A percentile compares a stretch with the other conserved stretches of the same genome.
phyloP scores from a whole-genome alignment of 2,113 vertebrate genomes.

The Rhinichthys klamathensis region DNA sequence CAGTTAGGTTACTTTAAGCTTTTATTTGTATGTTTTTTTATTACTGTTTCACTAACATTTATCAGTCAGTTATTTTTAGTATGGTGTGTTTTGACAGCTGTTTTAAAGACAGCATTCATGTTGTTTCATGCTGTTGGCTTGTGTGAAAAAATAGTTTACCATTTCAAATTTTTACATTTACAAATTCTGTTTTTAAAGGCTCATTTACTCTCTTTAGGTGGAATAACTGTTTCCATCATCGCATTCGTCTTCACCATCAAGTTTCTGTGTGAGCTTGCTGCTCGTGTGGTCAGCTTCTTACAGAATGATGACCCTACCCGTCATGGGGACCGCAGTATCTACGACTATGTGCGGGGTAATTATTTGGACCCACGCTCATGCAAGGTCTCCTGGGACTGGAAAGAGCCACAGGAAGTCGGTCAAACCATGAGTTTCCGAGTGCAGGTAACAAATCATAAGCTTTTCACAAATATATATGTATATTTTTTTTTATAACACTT shows the following conservation, averaged over 20 bases:
- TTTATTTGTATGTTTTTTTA: too few relatives aligned
- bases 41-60: too few relatives aligned
- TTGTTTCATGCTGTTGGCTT: neutral
- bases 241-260: conserved; percentile 99
- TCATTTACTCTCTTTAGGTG: conserved; percentile 77
- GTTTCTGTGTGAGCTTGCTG: conserved; percentile 98
- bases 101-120: neutral
- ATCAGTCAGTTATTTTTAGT: too few relatives aligned
- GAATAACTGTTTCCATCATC: conserved; percentile 98
- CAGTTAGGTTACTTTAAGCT: too few relatives aligned
- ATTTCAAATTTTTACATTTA: neutral
- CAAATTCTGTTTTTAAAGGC: neutral
- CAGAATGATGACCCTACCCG: conserved; percentile 97
- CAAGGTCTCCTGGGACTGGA: conserved; percentile 98
- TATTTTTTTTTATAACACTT: too few relatives aligned
- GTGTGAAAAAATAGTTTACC: neutral
- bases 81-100: too few relatives aligned
- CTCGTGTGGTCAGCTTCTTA: conserved; percentile 96
- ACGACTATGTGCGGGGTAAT: conserved; percentile 98
- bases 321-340: conserved; percentile 93
- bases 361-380: conserved; percentile 98
- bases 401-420: conserved; percentile 98
- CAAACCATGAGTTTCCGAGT: conserved; percentile 98
- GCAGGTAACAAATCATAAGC: conserved; percentile 73
- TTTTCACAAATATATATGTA: neutral